These are phyloP conservation scores for Odocoileus hemionus DNA, from an alignment of 2,113 vertebrate genomes.

Conservation along the genomic window DNA sequence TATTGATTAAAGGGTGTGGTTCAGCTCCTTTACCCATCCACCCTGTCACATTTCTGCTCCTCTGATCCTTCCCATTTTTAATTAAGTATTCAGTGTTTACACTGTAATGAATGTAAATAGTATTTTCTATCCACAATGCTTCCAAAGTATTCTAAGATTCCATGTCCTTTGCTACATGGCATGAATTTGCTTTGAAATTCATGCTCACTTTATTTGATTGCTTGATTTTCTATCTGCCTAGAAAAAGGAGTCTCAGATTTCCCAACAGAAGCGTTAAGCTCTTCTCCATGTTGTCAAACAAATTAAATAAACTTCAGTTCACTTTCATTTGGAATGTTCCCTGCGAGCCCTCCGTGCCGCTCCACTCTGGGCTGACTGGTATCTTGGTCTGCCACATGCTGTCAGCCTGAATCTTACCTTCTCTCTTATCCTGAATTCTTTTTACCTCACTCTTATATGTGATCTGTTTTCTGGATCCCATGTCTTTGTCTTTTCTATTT, in stretches of 20 bases:
- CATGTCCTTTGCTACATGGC: neutral
- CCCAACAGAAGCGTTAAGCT: neutral
- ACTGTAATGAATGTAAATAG: neutral
- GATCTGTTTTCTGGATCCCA: neutral
- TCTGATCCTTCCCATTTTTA: neutral
- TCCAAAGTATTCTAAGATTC: neutral
- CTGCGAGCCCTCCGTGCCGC: neutral
- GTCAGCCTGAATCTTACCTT: neutral
- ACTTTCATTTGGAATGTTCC: neutral
- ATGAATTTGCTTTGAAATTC: neutral
- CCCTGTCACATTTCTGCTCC: neutral
- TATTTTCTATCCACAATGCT: slow-evolving; percentile 7
- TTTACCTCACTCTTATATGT: neutral
- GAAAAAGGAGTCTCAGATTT: slow-evolving; percentile 4
- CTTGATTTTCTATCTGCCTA: neutral
- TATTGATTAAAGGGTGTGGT: neutral
- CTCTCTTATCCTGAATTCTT: neutral
- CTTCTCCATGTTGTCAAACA: neutral
- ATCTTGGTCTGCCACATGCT: neutral
- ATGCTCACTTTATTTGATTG: neutral
- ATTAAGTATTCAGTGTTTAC: neutral
- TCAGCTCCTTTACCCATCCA: neutral
- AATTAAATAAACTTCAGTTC: neutral
- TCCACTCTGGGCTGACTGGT: neutral
- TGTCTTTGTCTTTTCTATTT: neutral